Conservation (phyloP, 2,113 vertebrate species). For the Sarotherodon lohbergeri region DNA sequence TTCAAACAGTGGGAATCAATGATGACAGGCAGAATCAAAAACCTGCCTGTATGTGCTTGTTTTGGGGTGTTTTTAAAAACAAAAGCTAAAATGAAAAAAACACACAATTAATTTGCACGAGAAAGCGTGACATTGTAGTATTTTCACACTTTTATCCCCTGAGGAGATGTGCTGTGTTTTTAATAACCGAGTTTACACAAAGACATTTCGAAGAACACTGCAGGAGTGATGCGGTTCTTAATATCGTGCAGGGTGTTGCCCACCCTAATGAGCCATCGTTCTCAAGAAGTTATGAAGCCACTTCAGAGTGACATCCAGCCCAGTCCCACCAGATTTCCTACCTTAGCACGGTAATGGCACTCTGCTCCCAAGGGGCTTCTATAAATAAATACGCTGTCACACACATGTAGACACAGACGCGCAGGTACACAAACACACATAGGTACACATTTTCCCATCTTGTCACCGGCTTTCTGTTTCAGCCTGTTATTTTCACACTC, state of each 20-base stretch:
- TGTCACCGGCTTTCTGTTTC: background rate
- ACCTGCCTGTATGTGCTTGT: background rate
- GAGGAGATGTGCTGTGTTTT: background rate
- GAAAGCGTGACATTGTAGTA: background rate
- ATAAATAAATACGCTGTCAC: constrained; percentile 52
- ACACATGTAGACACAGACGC: background rate
- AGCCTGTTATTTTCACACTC: background rate
- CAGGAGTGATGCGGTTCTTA: background rate
- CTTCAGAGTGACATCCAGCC: constrained; percentile 16
- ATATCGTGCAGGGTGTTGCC: constrained; percentile 18
- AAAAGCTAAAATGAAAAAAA: background rate
- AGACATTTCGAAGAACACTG: background rate
- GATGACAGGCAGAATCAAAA: background rate
- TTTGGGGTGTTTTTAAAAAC: background rate
- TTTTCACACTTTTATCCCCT: background rate
- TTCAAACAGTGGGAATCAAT: constrained; percentile 13
- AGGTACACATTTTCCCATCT: background rate
- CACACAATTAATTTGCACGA: background rate
- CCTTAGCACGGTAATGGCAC: constrained; percentile 39
- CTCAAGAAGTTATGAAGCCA: constrained; percentile 1
- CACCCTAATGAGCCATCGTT: constrained; percentile 23
- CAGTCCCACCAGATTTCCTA: constrained; percentile 28
- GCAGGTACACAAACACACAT: background rate
- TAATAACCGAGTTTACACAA: background rate
- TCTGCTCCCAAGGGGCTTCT: constrained; percentile 43